These are phyloP conservation scores for Resseliella maxima DNA, from an alignment of 2,888 invertebrate genomes.

Conservation along the genomic window DNA sequence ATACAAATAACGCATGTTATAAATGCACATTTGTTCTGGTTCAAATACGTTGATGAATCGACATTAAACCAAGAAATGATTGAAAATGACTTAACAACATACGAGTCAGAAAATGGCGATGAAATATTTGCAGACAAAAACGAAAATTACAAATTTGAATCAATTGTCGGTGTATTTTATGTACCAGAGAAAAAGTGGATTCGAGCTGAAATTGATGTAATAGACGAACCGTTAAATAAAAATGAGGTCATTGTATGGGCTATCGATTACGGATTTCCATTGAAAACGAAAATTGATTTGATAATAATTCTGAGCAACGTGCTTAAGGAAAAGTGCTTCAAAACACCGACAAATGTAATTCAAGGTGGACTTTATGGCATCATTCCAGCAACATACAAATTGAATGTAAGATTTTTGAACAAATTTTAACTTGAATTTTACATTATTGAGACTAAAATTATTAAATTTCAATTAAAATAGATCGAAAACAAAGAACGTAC, in stretches of 20 bases:
- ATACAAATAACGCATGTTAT: neutral
- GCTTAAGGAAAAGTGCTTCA: neutral
- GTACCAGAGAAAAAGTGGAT: neutral
- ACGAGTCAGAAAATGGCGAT: neutral
- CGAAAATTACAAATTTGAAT: neutral
- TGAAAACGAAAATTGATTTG: neutral
- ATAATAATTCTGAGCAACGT: neutral
- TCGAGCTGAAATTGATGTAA: neutral
- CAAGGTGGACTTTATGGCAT: neutral
- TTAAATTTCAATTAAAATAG: neutral
- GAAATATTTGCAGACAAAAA: neutral
- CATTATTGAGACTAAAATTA: too few relatives aligned
- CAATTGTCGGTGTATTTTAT: neutral
- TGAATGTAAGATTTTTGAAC: neutral
- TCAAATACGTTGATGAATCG: neutral
- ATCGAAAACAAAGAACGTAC: neutral
- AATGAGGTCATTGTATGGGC: neutral
- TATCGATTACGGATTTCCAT: neutral
- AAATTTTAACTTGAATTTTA: neutral
- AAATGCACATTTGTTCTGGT: constrained; percentile 12
- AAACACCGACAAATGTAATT: neutral
- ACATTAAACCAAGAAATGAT: too few relatives aligned
- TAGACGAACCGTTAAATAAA: neutral
- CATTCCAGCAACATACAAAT: neutral
- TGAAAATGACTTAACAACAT: too few relatives aligned